Evolutionary conservation across 2,113 vertebrate genomes (phyloP), one percentile per base, ranked within the genome.

Genomic region (Otolemur garnettii): DNA sequence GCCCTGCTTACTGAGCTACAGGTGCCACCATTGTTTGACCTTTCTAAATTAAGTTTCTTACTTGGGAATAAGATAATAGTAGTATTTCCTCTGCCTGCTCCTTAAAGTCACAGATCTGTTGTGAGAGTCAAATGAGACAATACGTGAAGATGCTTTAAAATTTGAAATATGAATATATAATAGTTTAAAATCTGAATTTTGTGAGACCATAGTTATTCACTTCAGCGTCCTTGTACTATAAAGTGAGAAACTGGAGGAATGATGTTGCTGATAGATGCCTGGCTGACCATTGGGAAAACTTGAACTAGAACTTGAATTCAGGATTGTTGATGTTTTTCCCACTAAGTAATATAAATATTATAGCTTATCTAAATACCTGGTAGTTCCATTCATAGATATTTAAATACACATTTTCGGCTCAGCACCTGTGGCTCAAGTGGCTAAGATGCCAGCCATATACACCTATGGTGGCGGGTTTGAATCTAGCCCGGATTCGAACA

Each of bases 151-250:
- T 68, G 28, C 71, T 90, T 92, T 78, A 12, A 57, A 69, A 84
- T 62, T 75, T 80, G 2, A 87, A 91, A 53, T 50, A 33, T n/a
- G 7, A 94, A 38, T 72, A 45, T 60, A 78, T 80, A 55, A 5
- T 72, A 10, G 3, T 68, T 82, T 78, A 68, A 94, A 78, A 38
- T 87, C 90, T 87, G 18, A 92, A 91, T 94, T 90, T 92, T 79
- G 59, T 85, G 33, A 55, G 17, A 33, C 75, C 1, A 24, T 66
- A 71, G n/a, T 86, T 38, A 55, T 75, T 89, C 62, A 79, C 12
- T 26, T 72, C 24, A 57, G 0, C 66, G 21, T 22, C 26, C 21
- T 83, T 68, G 28, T 50, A 64, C 84, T 75, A 21, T 62, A 53
- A 55, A 28, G 22, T 60, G 24, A 64, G 53, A 33, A 74, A 26